Percentiles rank a stretch among this genome's conserved stretches.
Conservation (phyloP, 1,140 invertebrate species). For the Drosophila setifemur region DNA sequence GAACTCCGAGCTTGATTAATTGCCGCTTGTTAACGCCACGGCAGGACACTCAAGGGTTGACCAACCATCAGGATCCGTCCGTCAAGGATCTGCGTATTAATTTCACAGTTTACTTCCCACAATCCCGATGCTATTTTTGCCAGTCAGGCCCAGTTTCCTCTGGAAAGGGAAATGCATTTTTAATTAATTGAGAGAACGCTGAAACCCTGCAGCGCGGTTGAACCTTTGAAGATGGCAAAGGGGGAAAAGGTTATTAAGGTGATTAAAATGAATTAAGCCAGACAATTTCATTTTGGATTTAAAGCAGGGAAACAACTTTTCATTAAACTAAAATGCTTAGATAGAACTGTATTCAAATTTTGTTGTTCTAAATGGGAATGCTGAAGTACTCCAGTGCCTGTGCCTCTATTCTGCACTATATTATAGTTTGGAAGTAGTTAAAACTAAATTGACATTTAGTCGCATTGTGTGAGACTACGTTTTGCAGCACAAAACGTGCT, state of each 20-base stretch:
- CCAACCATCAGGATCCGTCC: conserved; percentile 16
- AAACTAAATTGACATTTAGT: background rate
- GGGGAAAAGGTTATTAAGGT: conserved; percentile 21
- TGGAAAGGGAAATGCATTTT: conserved; percentile 37
- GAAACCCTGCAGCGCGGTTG: conserved; percentile 20
- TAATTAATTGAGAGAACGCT: conserved; percentile 33
- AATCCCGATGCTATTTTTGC: conserved; percentile 14
- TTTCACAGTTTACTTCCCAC: conserved; percentile 37
- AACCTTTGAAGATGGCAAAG: conserved; percentile 12
- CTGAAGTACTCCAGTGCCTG: too few relatives aligned
- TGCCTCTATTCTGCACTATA: background rate
- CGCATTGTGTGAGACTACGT: too few relatives aligned
- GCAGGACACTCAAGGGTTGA: conserved; percentile 33
- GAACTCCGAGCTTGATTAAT: conserved; percentile 26
- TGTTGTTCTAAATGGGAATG: too few relatives aligned
- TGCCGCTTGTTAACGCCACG: conserved; percentile 29
- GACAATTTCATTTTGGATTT: conserved; percentile 20
- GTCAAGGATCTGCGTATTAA: conserved; percentile 34
- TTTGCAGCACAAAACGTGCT: conserved; percentile 11
- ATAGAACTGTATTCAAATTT: too few relatives aligned
- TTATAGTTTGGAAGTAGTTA: background rate
- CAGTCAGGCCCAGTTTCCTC: conserved; percentile 8
- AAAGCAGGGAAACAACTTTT: too few relatives aligned
- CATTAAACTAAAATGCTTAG: too few relatives aligned
- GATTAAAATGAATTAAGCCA: conserved; percentile 11